Conservation (phyloP, 2,797 vertebrate genomes). For the Phataginus tricuspis region DNA sequence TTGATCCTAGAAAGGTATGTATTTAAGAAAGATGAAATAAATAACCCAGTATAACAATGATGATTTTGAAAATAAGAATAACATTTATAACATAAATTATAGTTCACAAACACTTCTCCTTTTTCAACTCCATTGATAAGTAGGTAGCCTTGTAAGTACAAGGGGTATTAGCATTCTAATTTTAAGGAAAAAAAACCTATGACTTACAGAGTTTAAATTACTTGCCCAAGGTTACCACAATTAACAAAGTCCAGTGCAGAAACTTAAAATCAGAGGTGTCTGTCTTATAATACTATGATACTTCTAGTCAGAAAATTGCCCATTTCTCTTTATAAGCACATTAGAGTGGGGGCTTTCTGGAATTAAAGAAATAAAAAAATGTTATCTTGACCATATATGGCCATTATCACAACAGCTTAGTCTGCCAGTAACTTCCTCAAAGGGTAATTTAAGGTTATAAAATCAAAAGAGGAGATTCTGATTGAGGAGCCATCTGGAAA, state of each 20-base stretch:
- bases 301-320: not conserved
- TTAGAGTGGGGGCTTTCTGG: not conserved
- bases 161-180: not conserved
- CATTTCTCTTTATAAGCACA: not conserved
- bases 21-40: not conserved
- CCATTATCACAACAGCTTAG: not conserved
- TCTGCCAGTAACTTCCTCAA: not conserved
- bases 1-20: not conserved
- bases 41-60: not conserved
- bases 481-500: not conserved
- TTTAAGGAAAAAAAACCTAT: not conserved
- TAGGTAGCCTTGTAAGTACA: accelerated
- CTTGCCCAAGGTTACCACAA: not conserved
- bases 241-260: not conserved
- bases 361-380: not conserved
- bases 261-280: not conserved
- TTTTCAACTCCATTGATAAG: not conserved
- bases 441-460: not conserved
- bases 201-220: not conserved
- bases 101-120: not conserved
- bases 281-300: not conserved
- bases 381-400: not conserved
- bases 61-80: not conserved
- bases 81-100: not conserved
- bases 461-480: not conserved